Conservation (phyloP, 2,888 invertebrate species). For the Melitaea athalia region DNA sequence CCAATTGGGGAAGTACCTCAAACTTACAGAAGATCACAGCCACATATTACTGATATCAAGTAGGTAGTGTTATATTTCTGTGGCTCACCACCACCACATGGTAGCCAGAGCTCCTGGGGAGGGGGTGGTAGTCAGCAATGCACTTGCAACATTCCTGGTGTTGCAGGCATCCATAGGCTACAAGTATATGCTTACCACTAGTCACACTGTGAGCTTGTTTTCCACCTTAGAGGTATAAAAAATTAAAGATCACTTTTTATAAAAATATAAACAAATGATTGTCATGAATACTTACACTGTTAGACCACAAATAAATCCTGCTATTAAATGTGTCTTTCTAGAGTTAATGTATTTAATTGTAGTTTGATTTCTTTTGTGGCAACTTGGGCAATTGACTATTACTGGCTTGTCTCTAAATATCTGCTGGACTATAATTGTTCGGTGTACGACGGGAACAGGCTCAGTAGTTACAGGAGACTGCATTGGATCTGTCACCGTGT, state of each 20-base stretch:
- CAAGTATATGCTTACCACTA: too few species aligned
- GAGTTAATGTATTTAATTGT: slow-evolving; percentile 67
- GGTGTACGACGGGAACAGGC: slow-evolving; percentile 47
- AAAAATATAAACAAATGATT: background rate
- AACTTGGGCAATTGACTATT: slow-evolving; percentile 60
- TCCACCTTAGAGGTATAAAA: too few species aligned
- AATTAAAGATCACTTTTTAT: background rate
- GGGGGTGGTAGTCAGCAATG: too few species aligned
- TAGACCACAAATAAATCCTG: slow-evolving; percentile 72
- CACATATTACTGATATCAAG: too few species aligned
- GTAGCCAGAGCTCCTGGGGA: too few species aligned
- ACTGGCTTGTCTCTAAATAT: slow-evolving; percentile 57
- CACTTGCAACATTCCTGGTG: too few species aligned
- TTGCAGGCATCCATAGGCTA: too few species aligned
- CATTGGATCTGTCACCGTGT: slow-evolving; percentile 45
- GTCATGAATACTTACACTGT: slow-evolving; percentile 60
- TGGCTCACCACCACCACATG: too few species aligned
- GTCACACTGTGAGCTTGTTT: too few species aligned
- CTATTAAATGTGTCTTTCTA: slow-evolving; percentile 68
- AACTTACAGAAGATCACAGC: too few species aligned
- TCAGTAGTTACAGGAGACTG: slow-evolving; percentile 14
- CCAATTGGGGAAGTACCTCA: too few species aligned
- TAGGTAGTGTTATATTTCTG: too few species aligned
- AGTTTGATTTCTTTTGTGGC: slow-evolving; percentile 61
- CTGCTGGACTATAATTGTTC: slow-evolving; percentile 60